These are phyloP conservation scores for Eretmochelys imbricata DNA, from an alignment of 2,113 vertebrate genomes.

Conservation along the genomic window DNA sequence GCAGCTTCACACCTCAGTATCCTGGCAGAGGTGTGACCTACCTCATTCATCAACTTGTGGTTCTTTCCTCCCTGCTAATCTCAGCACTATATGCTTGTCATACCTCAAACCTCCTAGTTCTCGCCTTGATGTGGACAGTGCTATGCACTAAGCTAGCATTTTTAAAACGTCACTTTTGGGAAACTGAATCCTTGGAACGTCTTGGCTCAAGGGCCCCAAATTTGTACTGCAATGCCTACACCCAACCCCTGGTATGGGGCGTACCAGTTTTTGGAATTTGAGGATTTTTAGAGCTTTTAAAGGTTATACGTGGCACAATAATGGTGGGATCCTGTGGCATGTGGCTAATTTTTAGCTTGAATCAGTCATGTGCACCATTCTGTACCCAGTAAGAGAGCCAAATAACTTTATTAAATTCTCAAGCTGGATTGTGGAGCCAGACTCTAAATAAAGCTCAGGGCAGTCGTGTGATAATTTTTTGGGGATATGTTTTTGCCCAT, in stretches of 20 bases:
- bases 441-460: not conserved
- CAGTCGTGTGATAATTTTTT: not conserved
- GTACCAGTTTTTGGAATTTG: not conserved
- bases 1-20: not conserved
- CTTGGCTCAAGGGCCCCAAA: not conserved
- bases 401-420: not conserved
- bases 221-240: not conserved
- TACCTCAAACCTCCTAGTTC: not conserved
- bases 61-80: not conserved
- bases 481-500: not conserved
- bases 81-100: not conserved
- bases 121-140: not conserved
- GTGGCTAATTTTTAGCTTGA: not conserved
- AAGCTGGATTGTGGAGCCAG: not conserved
- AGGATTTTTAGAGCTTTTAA: not conserved
- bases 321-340: not conserved
- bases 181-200: not conserved
- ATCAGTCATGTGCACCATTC: not conserved
- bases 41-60: not conserved
- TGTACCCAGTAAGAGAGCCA: not conserved
- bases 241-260: not conserved
- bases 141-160: too few relatives aligned
- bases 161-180: not conserved
- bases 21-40: not conserved
- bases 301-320: not conserved